phyloP scores from a whole-genome alignment of 2,888 invertebrate species.

The Pseudoips prasinana region DNA sequence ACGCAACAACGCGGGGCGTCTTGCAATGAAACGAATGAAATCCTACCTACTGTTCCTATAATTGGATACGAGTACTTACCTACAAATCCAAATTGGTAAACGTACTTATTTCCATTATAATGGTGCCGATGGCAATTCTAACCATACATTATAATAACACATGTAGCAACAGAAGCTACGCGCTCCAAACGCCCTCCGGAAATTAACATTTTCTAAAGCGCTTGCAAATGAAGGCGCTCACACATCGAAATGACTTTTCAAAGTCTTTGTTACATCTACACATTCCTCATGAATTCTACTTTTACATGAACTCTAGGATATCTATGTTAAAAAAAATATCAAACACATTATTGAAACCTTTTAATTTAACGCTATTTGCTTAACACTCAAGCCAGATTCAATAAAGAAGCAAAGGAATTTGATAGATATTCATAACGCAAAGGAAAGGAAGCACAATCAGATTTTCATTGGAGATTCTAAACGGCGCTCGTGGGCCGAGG shows the following conservation, averaged over 20 bases:
- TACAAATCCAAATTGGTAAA: slow-evolving; percentile 18
- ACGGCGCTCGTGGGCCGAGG: slow-evolving; percentile 25
- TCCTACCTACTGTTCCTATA: too few species aligned
- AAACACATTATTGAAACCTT: slow-evolving; percentile 53
- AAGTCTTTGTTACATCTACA: slow-evolving; percentile 49
- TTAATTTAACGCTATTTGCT: slow-evolving; percentile 52
- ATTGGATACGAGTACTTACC: slow-evolving; percentile 15
- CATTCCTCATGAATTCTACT: slow-evolving; percentile 40
- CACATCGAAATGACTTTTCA: slow-evolving; percentile 56
- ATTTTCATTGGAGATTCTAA: slow-evolving; percentile 66
- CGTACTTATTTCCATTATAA: slow-evolving; percentile 26
- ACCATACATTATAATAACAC: slow-evolving; percentile 25
- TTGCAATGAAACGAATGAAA: too few species aligned
- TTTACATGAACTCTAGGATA: slow-evolving; percentile 27
- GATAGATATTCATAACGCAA: slow-evolving; percentile 74
- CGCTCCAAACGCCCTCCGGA: slow-evolving; percentile 46
- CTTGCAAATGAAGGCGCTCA: slow-evolving; percentile 58
- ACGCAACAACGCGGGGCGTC: too few species aligned
- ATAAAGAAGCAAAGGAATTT: slow-evolving; percentile 62
- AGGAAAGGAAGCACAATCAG: slow-evolving; percentile 72
- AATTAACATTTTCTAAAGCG: slow-evolving; percentile 67
- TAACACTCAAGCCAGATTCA: slow-evolving; percentile 53
- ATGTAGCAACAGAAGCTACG: slow-evolving; percentile 17
- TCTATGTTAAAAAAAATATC: slow-evolving; percentile 37
- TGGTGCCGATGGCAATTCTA: slow-evolving; percentile 21